phyloP scores from a whole-genome alignment of 2,797 vertebrate genomes.

The Capromys pilorides region DNA sequence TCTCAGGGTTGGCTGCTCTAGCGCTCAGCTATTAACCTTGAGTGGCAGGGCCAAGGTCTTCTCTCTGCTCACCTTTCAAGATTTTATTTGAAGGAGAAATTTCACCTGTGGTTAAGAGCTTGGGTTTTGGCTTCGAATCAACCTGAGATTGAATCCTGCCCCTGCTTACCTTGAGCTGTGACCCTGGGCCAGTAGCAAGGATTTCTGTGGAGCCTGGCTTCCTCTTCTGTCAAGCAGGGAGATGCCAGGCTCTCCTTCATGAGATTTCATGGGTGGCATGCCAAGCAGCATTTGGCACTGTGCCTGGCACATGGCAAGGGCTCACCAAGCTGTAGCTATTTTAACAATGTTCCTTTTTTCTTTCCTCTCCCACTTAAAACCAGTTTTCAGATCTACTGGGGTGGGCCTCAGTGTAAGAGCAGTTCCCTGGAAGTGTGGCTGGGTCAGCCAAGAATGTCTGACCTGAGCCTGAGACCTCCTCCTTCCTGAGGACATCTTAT shows the following conservation, averaged over 20 bases:
- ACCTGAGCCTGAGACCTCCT: neutral
- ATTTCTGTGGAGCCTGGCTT: neutral
- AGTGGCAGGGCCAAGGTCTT: neutral
- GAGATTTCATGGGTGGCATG: neutral
- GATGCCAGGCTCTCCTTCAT: neutral
- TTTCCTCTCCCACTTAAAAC: neutral
- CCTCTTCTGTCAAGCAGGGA: neutral
- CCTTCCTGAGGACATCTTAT: neutral
- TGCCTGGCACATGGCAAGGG: conserved; percentile 33
- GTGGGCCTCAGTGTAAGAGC: neutral
- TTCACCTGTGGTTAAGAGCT: conserved; percentile 3
- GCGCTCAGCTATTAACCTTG: conserved; percentile 22
- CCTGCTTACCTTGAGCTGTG: neutral
- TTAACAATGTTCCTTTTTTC: conserved; percentile 39
- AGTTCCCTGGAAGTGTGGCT: neutral
- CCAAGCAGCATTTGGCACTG: conserved; percentile 15
- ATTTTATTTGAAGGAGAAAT: neutral
- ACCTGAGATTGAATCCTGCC: neutral
- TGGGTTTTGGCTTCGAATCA: neutral
- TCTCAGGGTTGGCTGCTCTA: conserved; percentile 12
- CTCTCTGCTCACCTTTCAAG: neutral
- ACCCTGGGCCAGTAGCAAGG: neutral
- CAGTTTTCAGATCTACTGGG: neutral
- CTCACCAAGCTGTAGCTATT: conserved; percentile 52
- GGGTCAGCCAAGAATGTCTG: neutral